Base-by-base conservation (phyloP, 1,140 invertebrate genomes). In the Polypedilum pembai region DNA sequence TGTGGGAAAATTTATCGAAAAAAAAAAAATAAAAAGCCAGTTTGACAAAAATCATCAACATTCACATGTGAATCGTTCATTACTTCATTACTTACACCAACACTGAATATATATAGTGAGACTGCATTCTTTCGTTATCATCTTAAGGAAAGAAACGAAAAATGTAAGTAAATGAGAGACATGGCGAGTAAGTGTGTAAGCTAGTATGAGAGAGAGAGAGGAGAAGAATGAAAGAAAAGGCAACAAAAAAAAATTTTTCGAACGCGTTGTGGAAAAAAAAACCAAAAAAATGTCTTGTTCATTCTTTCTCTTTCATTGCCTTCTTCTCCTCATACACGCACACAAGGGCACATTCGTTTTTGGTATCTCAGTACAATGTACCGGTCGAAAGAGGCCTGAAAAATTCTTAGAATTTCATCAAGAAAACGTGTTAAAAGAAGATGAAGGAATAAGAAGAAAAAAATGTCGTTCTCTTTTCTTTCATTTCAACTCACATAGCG, bases 391-490 rank as follows among this genome's bases (percentile, higher is more conserved):
- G 45, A 56, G 45, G 45, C 45, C 45, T 56, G 45, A 69, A 69
- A 21, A 69, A 69, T 69, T 69, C 65, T 69, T 69, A 69, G 65
- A 69, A 69, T 69, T 69, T 69, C 45, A 56, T 69, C 65, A 69
- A 69, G 17, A 69, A 69, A 69, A 69, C 65, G 65, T 69, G 65
- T 69, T 21, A 69, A 69, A 69, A 18, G 20, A 21, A 20, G 17
- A 69, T 20, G 65, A 69, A 69, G 17, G 65, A 69, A 56, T 15
- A 56, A 69, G 20, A 69, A 69, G 20, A n/a, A 20, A 69, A 69
- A 69, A 69, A 69, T 69, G 65, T 69, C 65, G 65, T 21, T 21
- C 65, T 18, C 7, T 20, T 69, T 18, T 20, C 45, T 69, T 56
- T 56, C 45, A 12, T 56, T 56, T 45, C 8, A 45, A 12, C n/a